A percentile compares a stretch with the other conserved stretches of the same genome.
Conservation (phyloP, 2,888 invertebrate genomes). For the Ochropleura plecta region DNA sequence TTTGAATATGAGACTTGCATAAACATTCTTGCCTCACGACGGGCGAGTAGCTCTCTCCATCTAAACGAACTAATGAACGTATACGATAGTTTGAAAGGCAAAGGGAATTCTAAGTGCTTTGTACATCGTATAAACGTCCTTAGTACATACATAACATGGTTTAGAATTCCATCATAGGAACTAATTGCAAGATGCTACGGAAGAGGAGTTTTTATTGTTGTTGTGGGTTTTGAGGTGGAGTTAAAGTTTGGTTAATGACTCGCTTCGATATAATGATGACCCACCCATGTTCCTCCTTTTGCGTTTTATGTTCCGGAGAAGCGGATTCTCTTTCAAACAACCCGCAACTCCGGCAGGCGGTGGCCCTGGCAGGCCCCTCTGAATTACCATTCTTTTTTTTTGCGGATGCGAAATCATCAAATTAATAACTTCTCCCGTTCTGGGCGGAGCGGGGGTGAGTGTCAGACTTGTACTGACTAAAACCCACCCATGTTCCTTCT, state of each 20-base stretch:
- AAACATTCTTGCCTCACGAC: background rate
- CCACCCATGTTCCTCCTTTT: no score
- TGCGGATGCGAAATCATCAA: no score
- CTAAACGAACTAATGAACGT: conserved; percentile 31
- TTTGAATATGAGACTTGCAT: background rate
- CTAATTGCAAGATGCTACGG: conserved; percentile 4
- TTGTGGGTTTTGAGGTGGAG: background rate
- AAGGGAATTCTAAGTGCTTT: conserved; percentile 28
- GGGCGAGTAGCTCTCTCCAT: background rate
- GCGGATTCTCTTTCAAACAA: no score
- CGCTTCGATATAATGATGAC: background rate
- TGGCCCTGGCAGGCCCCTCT: no score
- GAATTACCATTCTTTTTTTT: no score
- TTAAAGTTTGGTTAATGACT: background rate
- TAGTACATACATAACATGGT: background rate
- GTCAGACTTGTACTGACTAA: no score
- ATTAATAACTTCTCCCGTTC: no score
- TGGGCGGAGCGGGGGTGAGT: no score
- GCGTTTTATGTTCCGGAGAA: no score
- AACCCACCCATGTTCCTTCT: no score
- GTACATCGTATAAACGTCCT: background rate
- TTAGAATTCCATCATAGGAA: conserved; percentile 9
- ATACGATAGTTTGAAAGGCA: background rate
- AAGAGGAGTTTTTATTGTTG: background rate
- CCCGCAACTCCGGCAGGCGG: no score